Evolutionary conservation across 2,797 vertebrate species (phyloP).

Genomic region (Myotis daubentonii): DNA sequence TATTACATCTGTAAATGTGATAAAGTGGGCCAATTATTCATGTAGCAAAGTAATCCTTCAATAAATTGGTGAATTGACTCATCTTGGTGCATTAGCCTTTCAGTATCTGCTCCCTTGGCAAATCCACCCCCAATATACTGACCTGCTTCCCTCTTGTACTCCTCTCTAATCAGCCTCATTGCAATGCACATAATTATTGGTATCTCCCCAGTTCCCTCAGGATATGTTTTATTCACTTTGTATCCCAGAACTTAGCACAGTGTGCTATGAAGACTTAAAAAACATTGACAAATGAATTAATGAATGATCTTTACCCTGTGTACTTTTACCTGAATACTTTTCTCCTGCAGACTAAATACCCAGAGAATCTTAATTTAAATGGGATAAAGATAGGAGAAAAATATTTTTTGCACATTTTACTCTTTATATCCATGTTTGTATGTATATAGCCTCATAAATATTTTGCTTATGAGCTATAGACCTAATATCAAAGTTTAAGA

Average conservation of each 20-base stretch:
- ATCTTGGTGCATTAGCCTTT: not conserved
- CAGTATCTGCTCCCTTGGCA: not conserved
- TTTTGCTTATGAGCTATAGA: conserved; percentile 24
- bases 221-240: not conserved
- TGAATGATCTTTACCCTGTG: not conserved
- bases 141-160: not conserved
- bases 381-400: not conserved
- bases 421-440: not conserved
- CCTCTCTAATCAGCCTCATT: not conserved
- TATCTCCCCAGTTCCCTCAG: not conserved
- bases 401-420: not conserved
- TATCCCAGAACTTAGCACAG: not conserved
- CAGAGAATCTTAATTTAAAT: conserved; percentile 15
- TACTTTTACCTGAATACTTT: not conserved
- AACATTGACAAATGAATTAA: conserved; percentile 31
- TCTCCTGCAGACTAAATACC: not conserved
- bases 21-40: not conserved
- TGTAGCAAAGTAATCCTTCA: conserved; percentile 22
- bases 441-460: not conserved
- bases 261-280: conserved; percentile 6
- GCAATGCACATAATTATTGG: not conserved
- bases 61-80: not conserved
- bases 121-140: not conserved
- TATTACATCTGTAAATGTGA: not conserved
- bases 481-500: not conserved